Evolutionary conservation across 2,113 vertebrate species (phyloP).

Genomic region (Micronycteris hirsuta): DNA sequence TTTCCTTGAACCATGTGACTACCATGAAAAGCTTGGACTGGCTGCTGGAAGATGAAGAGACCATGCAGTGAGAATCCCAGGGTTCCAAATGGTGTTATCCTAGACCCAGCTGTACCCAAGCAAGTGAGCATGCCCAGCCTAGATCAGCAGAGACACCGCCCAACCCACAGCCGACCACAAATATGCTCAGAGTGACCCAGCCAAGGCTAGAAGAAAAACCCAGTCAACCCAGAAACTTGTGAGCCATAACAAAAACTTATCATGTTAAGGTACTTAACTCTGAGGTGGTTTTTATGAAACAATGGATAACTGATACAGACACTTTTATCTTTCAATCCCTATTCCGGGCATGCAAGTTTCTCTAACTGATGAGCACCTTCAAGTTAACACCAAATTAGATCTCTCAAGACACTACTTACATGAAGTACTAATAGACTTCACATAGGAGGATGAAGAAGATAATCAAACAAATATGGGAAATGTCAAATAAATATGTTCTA

Average conservation of each 20-base stretch:
- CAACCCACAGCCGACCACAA: background rate
- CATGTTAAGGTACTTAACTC: background rate
- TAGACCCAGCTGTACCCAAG: background rate
- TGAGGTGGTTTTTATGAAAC: background rate
- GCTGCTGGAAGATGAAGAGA: background rate
- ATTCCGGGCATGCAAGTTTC: background rate
- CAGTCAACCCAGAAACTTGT: background rate
- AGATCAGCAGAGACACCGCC: background rate
- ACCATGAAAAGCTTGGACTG: background rate
- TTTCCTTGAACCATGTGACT: background rate
- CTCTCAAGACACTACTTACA: background rate
- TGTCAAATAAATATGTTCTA: background rate
- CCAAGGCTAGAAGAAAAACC: background rate
- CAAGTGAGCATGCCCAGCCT: background rate
- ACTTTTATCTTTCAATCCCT: background rate
- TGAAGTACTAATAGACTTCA: background rate
- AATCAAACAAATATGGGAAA: background rate
- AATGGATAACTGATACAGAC: background rate
- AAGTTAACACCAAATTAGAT: background rate
- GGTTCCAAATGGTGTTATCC: background rate
- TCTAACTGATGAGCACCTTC: background rate
- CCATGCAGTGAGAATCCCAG: background rate
- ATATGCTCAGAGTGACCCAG: background rate
- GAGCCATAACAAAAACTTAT: background rate
- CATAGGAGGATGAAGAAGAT: no score